Evolutionary conservation across 2,888 invertebrate species (phyloP).

Genomic region (Tyria jacobaeae): DNA sequence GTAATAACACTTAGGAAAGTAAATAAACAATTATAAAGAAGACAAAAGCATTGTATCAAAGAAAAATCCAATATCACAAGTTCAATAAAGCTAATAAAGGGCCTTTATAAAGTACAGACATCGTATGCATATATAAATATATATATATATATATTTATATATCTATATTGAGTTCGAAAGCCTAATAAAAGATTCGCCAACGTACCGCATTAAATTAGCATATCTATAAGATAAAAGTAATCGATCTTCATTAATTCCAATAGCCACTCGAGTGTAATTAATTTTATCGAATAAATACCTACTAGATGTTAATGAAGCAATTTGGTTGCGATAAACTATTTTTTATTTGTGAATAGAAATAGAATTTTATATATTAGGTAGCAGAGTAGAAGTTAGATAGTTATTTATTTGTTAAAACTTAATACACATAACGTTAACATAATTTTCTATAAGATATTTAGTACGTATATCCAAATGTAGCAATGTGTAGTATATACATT

Average conservation of each 20-base stretch:
- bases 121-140: not conserved
- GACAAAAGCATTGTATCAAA: not conserved
- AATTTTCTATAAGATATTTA: too few relatives aligned
- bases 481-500: too few relatives aligned
- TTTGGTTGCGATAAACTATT: slow-evolving; percentile 11
- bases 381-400: not conserved
- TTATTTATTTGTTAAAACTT: too few relatives aligned
- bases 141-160: not conserved
- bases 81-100: not conserved
- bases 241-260: slow-evolving; percentile 51
- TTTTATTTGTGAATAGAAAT: not conserved
- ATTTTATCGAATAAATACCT: slow-evolving; percentile 41
- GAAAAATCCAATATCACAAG: not conserved
- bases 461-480: too few relatives aligned
- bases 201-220: slow-evolving; percentile 32
- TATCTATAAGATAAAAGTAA: slow-evolving; percentile 52
- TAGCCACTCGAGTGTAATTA: slow-evolving; percentile 45
- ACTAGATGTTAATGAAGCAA: slow-evolving; percentile 29
- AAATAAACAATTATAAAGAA: not conserved
- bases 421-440: too few relatives aligned
- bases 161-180: slow-evolving; percentile 7
- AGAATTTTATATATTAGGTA: not conserved
- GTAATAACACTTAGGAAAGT: not conserved
- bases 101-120: not conserved
- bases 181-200: slow-evolving; percentile 21